phyloP scores from a whole-genome alignment of 1,140 invertebrate genomes.

The Hyphantria cunea region DNA sequence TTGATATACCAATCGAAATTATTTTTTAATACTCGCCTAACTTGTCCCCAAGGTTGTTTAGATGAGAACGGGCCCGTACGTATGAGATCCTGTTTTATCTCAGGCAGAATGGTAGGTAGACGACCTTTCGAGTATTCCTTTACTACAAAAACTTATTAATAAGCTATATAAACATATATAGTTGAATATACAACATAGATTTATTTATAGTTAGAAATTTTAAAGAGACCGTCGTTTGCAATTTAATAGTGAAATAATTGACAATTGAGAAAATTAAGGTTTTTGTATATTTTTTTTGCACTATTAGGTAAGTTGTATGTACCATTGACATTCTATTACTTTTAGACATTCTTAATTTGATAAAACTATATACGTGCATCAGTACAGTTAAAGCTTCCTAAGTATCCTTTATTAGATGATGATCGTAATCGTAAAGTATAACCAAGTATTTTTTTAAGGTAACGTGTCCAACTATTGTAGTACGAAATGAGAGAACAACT shows the following conservation, averaged over 20 bases:
- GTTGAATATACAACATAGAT: too few species aligned
- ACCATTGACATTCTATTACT: too few species aligned
- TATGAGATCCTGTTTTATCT: neutral
- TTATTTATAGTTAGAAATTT: neutral
- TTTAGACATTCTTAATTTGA: too few species aligned
- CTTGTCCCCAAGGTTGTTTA: slow-evolving; percentile 4
- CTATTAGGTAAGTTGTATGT: too few species aligned
- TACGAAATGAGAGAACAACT: too few species aligned
- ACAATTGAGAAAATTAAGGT: neutral
- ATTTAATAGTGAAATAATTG: neutral
- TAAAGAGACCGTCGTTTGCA: neutral
- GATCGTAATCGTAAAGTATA: too few species aligned
- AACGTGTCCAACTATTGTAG: too few species aligned
- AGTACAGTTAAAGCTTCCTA: too few species aligned
- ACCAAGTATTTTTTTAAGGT: too few species aligned
- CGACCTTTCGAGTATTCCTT: neutral
- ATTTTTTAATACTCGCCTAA: slow-evolving; percentile 1
- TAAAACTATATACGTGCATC: too few species aligned
- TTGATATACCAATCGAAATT: neutral
- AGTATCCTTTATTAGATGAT: too few species aligned
- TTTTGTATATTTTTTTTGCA: neutral
- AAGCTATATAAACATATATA: neutral
- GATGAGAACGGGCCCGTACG: neutral
- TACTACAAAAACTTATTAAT: neutral
- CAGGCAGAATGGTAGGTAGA: slow-evolving; percentile 1